Evolutionary conservation across 2,888 invertebrate genomes (phyloP), one percentile per base, ranked within the genome.

Genomic region (Hyposoter didymator): DNA sequence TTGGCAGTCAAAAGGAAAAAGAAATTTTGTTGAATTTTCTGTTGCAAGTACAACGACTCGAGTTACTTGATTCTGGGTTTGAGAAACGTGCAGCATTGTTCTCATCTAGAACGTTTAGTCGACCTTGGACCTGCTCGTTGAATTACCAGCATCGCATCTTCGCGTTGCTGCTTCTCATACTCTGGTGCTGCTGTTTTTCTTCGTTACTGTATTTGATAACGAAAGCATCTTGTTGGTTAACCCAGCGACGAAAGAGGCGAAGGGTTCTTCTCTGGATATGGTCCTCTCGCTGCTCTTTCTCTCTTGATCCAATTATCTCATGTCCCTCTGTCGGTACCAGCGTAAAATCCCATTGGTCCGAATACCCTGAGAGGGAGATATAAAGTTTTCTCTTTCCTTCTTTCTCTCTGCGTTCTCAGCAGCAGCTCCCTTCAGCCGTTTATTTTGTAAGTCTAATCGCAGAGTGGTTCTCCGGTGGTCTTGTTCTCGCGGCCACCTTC

Each of bases 391-490:
- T 74, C 73, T 73, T 32, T 43, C 69, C n/a, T n/a, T 75, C 74
- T 81, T 35, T 66, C 43, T 55, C 78, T 76, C 73, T 62, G 67
- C 17, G 59, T 35, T 72, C 80, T 47, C 69, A 89, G n/a, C n/a
- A n/a, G n/a, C n/a, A n/a, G 88, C 89, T 90, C 90, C 90, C 91
- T 90, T 92, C 91, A 92, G 92, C 93, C 93, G 93, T 93, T 93
- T 93, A 93, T 93, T 94, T 94, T 94, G 94, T 93, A 91, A 93
- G 94, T 93, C 94, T 94, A 94, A 94, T 94, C 94, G 94, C 92
- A 91, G 92, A 93, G 91, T 91, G 91, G 91, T 92, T 92, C 93
- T 91, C 91, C 92, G 93, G 94, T 93, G 94, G 94, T 93, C 93
- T 92, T 93, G 92, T 90, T 89, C 89, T 87, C 88, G 89, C 88